These are phyloP conservation scores for Denticeps clupeoides DNA, from an alignment of 2,797 vertebrate genomes.

Conservation along the genomic window DNA sequence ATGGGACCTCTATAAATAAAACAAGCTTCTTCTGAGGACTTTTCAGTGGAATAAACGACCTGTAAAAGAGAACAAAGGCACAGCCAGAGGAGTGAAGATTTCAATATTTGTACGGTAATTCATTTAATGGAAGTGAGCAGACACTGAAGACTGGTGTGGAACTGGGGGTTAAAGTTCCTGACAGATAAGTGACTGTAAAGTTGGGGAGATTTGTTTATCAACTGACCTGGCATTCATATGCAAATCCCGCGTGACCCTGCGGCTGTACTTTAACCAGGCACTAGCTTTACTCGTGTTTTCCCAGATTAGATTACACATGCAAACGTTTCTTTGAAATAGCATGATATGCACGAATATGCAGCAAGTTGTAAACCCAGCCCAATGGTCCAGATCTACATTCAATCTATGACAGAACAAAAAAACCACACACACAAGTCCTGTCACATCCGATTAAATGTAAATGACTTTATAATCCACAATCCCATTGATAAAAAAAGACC, in stretches of 20 bases:
- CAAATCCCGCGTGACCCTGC: slow-evolving; percentile 17
- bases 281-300: slow-evolving; percentile 3
- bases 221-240: slow-evolving; percentile 10
- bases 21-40: slow-evolving; percentile 1
- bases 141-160: not conserved
- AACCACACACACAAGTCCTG: too few species aligned
- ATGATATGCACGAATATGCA: slow-evolving; percentile 1
- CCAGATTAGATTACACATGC: slow-evolving; percentile 25
- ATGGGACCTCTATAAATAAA: slow-evolving; percentile 1
- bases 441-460: too few species aligned
- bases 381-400: too few species aligned
- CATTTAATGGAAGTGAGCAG: not conserved
- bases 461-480: too few species aligned
- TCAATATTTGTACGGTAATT: not conserved
- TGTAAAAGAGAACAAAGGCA: not conserved
- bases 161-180: slow-evolving; percentile 39
- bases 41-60: not conserved
- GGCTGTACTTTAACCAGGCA: slow-evolving; percentile 19
- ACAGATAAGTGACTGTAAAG: not conserved
- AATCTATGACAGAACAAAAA: too few species aligned
- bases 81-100: too few species aligned
- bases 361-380: too few species aligned
- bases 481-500: too few species aligned
- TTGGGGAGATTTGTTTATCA: slow-evolving; percentile 24
- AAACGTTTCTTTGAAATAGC: slow-evolving; percentile 28